Percentiles rank a stretch among this genome's conserved stretches.
Conservation (phyloP, 2,797 vertebrate genomes). For the Xiphorhynchus erythropygius region DNA sequence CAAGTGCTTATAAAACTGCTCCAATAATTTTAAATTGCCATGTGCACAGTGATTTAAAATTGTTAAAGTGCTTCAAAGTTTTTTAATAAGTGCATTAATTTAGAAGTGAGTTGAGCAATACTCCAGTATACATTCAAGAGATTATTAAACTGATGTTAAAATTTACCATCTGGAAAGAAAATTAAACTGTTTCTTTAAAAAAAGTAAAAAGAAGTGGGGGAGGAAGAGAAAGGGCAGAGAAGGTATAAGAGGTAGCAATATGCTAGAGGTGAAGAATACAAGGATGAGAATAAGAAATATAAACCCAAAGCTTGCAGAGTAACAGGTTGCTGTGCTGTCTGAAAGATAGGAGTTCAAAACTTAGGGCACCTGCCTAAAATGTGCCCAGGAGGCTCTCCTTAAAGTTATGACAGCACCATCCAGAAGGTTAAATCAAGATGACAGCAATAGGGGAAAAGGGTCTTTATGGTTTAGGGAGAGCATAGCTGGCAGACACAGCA, state of each 20-base stretch:
- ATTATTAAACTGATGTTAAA: slow-evolving; percentile 69
- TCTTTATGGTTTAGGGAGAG: not conserved
- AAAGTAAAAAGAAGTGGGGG: accelerated
- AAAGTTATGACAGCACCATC: not conserved
- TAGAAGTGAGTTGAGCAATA: slow-evolving; percentile 72
- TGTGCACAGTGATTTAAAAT: slow-evolving; percentile 77
- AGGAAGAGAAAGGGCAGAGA: not conserved
- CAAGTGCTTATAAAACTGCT: slow-evolving; percentile 78
- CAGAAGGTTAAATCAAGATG: not conserved
- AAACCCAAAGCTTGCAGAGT: not conserved
- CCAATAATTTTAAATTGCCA: slow-evolving; percentile 79
- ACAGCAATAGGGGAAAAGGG: not conserved
- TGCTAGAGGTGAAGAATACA: not conserved
- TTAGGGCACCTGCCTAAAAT: not conserved
- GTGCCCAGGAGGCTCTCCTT: not conserved
- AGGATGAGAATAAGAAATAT: not conserved
- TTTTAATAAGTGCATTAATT: slow-evolving; percentile 79
- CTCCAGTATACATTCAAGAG: slow-evolving; percentile 71
- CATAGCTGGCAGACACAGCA: not conserved
- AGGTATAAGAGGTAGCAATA: not conserved
- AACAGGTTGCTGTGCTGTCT: not conserved
- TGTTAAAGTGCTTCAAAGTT: slow-evolving; percentile 77
- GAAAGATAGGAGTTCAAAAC: not conserved
- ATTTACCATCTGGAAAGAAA: slow-evolving; percentile 70
- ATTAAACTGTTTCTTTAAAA: slow-evolving; percentile 22